Conservation (phyloP, 2,888 invertebrate genomes). For the Scaptomyza cyrtandrae region DNA sequence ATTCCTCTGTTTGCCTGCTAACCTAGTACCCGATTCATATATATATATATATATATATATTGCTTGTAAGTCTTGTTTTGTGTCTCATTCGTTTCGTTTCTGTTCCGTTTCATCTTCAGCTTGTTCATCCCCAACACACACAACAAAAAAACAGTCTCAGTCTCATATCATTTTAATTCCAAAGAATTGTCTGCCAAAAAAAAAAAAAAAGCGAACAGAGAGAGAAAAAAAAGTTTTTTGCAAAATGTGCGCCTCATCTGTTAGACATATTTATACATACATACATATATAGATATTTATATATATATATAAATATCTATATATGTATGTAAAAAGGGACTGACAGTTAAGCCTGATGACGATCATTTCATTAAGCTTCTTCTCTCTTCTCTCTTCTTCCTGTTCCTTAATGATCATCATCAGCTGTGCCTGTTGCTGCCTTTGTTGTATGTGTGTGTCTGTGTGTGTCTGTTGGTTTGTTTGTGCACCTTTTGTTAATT, state of each 20-base stretch:
- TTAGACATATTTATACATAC: conserved; percentile 23
- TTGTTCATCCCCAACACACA: conserved; percentile 40
- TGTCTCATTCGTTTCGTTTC: conserved; percentile 44
- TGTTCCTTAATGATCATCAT: conserved; percentile 52
- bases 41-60: too few relatives aligned
- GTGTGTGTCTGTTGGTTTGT: conserved; percentile 10
- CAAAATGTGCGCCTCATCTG: conserved; percentile 73
- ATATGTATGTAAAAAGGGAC: conserved; percentile 58
- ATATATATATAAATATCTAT: neutral
- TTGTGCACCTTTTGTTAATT: conserved; percentile 58
- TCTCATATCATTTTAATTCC: conserved; percentile 75
- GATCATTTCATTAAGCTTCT: conserved; percentile 4
- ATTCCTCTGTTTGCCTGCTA: conserved; percentile 65
- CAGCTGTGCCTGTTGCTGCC: conserved; percentile 41
- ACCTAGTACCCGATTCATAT: conserved; percentile 69
- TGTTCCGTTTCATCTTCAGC: conserved; percentile 39
- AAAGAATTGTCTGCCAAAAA: conserved; percentile 67
- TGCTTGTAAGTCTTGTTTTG: conserved; percentile 60
- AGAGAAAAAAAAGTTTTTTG: conserved; percentile 8
- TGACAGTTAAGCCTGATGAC: conserved; percentile 50
- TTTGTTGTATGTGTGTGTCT: conserved; percentile 9
- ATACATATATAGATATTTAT: too few relatives aligned
- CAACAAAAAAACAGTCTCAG: conserved; percentile 15
- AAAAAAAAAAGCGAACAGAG: conserved; percentile 1
- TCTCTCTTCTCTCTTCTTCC: neutral